Percentiles rank a stretch among this genome's conserved stretches.
These are phyloP conservation scores for Pedetes capensis DNA, from an alignment of 2,113 vertebrate species.

Conservation along the genomic window DNA sequence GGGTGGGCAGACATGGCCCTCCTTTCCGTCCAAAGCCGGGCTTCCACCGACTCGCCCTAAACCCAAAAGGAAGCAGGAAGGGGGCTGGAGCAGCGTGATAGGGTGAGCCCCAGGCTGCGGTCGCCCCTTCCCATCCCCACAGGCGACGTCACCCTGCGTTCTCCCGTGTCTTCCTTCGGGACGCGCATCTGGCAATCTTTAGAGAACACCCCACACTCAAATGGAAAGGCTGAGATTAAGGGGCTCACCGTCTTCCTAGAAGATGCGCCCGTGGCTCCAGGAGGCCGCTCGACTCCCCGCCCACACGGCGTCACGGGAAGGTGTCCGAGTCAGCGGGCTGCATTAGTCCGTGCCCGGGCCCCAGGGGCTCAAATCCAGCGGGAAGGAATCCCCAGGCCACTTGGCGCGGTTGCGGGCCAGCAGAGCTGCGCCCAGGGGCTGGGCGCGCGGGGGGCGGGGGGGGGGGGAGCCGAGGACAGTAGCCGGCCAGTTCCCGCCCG, in stretches of 20 bases:
- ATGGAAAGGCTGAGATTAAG: neutral
- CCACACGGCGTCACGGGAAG: neutral
- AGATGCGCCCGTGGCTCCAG: neutral
- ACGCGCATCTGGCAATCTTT: neutral
- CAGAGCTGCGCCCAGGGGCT: neutral
- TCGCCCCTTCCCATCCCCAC: neutral
- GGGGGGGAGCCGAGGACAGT: too few relatives aligned
- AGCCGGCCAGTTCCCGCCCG: too few relatives aligned
- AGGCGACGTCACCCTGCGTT: neutral
- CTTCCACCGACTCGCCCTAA: neutral
- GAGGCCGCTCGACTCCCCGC: neutral
- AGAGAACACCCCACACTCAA: neutral
- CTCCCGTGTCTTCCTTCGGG: neutral
- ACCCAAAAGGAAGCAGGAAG: neutral
- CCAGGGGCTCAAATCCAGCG: neutral
- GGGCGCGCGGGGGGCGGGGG: too few relatives aligned
- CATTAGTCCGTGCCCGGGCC: neutral
- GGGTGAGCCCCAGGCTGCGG: neutral
- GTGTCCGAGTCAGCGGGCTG: neutral
- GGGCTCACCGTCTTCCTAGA: neutral
- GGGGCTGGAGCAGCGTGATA: neutral
- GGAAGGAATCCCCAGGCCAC: neutral
- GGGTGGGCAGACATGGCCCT: neutral
- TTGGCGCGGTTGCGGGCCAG: neutral
- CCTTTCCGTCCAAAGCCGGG: neutral